Base-by-base conservation (phyloP, 2,113 vertebrate species). In the Elaphurus davidianus region DNA sequence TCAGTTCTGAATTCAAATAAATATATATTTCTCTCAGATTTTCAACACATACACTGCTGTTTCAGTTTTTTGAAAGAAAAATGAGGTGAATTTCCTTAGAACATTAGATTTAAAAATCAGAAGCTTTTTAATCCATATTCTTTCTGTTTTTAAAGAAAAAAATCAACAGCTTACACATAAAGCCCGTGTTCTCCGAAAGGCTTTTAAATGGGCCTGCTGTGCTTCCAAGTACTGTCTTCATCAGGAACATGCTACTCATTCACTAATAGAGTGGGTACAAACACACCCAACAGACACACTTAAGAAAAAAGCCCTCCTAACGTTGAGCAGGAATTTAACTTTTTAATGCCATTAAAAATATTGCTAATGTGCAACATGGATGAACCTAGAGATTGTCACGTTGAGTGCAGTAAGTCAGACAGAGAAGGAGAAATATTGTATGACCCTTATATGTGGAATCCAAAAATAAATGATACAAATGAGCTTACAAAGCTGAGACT, bases 101-200 rank as follows among this genome's bases (percentile, higher is more conserved):
- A 92, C 40, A 79, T 91, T 74, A 54, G 43, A 57, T 94, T 91
- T 91, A 50, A 92, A 92, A 91, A 78, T 60, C 15, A 87, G 79
- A 90, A 52, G 5, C 15, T 81, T 45, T 71, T 74, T 55, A 84
- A 83, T 45, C 10, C 57, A 84, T 50, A 79, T 54, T 87, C 36
- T 97, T 93, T 59, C 50, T 86, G 91, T 92, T 87, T 95, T 74
- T 71, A 27, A 90, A 96, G 50, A 45, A 81, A 85, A 95, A 95
- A 82, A 81, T 21, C 17, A 33, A 79, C 6, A 87, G 27, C 5
- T 87, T 92, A 45, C 21, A 92, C 7, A 19, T 55, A 55, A 87
- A 87, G 45, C 62, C 36, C 45, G 27, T 30, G 21, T 67, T 91
- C n/a, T 25, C 36, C 0, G 43, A 64, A 90, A 23, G 43, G 43